Evolutionary conservation across 2,888 invertebrate genomes (phyloP).

Genomic region (Acanthosepion esculentum): DNA sequence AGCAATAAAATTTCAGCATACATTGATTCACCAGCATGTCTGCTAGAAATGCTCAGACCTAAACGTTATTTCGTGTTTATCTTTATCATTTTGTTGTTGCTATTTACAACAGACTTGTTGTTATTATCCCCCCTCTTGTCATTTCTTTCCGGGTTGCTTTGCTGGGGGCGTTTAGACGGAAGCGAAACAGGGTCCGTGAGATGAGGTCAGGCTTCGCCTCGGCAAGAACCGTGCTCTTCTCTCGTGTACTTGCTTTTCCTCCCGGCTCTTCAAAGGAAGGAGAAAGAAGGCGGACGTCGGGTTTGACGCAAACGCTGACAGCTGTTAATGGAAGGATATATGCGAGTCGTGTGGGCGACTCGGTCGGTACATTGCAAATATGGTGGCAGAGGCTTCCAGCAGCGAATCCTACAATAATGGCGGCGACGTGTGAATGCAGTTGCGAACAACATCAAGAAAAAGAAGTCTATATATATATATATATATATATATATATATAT

Average conservation of each 20-base stretch:
- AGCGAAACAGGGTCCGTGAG: neutral
- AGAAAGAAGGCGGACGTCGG: neutral
- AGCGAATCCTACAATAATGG: neutral
- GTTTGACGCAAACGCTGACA: neutral
- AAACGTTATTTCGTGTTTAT: too few relatives aligned
- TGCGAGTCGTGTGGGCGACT: neutral
- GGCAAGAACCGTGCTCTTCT: neutral
- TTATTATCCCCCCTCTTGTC: neutral
- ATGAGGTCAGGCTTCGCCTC: neutral
- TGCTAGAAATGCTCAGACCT: too few relatives aligned
- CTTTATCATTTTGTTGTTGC: neutral
- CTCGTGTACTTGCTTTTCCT: neutral
- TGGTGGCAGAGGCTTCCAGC: neutral
- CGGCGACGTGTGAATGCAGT: neutral
- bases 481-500: too few relatives aligned
- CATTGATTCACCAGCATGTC: too few relatives aligned
- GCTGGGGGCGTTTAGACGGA: conserved; percentile 33
- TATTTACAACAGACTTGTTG: neutral
- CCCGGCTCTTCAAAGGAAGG: neutral
- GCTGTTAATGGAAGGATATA: neutral
- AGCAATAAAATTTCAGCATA: too few relatives aligned
- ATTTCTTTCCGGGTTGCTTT: neutral
- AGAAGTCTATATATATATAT: neutral
- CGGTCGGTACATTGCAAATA: neutral
- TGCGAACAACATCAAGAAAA: neutral